A percentile compares a stretch with the other conserved stretches of the same genome.
Conservation (phyloP, 2,797 vertebrate genomes). For the Buphagus erythrorhynchus region DNA sequence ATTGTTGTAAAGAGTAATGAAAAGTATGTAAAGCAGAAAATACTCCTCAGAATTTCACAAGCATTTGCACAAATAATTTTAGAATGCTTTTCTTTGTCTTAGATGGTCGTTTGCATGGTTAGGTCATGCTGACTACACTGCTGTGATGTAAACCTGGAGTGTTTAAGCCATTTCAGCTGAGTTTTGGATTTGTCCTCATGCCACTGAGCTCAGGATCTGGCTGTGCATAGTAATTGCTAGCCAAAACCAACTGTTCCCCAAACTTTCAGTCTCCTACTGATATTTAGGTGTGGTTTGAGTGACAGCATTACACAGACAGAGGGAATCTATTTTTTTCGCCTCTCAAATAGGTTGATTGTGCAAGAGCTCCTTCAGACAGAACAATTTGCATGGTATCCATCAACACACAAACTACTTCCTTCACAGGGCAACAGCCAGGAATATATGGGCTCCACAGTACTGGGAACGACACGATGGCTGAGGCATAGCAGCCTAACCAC, state of each 20-base stretch:
- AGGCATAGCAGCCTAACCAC: neutral
- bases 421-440: slow-evolving; percentile 6
- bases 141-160: neutral
- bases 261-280: slow-evolving; percentile 45
- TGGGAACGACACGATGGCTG: neutral
- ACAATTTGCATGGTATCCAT: slow-evolving; percentile 55
- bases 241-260: slow-evolving; percentile 35
- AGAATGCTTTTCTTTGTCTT: neutral
- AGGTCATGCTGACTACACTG: neutral
- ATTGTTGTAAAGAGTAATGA: slow-evolving; percentile 47
- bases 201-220: neutral
- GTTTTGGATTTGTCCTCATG: neutral
- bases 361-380: slow-evolving; percentile 53
- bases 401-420: slow-evolving; percentile 40
- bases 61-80: slow-evolving; percentile 1
- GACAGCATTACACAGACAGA: slow-evolving; percentile 16
- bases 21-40: slow-evolving; percentile 33
- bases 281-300: slow-evolving; percentile 60
- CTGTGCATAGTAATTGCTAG: neutral
- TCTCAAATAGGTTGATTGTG: slow-evolving; percentile 21
- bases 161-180: neutral
- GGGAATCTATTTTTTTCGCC: neutral
- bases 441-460: neutral
- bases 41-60: neutral
- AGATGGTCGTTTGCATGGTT: neutral